Evolutionary conservation across 2,113 vertebrate species (phyloP), one percentile per base, ranked within the genome.

Genomic region (Nasalis larvatus): DNA sequence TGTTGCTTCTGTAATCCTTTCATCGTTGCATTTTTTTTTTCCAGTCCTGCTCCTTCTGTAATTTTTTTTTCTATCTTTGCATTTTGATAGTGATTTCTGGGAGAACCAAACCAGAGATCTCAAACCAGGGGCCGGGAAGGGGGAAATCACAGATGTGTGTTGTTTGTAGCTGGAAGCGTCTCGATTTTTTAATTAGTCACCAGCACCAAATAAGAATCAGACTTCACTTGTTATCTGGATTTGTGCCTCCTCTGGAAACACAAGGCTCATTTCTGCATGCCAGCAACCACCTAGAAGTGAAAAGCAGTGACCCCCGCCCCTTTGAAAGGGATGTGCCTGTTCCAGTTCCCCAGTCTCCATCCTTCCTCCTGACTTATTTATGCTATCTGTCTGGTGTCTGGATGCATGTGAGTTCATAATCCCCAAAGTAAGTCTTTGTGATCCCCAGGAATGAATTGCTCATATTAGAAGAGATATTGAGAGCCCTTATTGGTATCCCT

Each of bases 341-440:
- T n/a, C 23, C 1, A 7, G 3, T 3, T 58, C 9, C 30, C 14
- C 47, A 16, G 8, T 16, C 54, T 42, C 47, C 21, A 9, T 12
- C 37, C 18, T 60, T 63, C 45, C 90, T 68, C 32, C 30, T 63
- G 66, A 82, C 80, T 89, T 69, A 49, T 49, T 92, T 81, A 85
- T 69, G 68, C 35, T 25, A 32, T 81, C 60, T 88, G 17, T 42
- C 60, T 94, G 54, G 40, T 94, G 40, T 92, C 93, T 97, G 84
- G 47, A 69, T 83, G 47, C 74, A 71, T 73, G 37, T 17, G 42
- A 91, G 78, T 76, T 90, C 80, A 27, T 80, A 86, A 82, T 91
- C 60, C 84, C 86, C 58, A 63, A 13, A 21, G 54, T 93, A 49
- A 94, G 94, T 80, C 83, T 78, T 56, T 68, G 47, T 30, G 54